Base-by-base conservation (phyloP, 2,797 vertebrate species). In the Poeciliopsis gracilis region DNA sequence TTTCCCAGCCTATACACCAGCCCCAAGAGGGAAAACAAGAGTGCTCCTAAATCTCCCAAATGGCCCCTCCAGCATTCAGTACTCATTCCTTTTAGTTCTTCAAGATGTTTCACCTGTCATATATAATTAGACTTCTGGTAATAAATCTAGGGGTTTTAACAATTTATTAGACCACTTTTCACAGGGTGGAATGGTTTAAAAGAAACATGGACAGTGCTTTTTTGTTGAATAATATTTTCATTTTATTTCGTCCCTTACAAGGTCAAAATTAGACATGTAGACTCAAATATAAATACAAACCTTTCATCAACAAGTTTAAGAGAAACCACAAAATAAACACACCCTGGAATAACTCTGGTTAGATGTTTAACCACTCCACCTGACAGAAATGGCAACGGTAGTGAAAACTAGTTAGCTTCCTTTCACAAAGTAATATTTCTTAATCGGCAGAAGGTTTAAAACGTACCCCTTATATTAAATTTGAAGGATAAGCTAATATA, bases 21-120 rank as follows among this genome's bases (percentile, higher is more conserved):
- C 23, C 67, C 67, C 67, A 30, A 28, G 41, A 63, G 55, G 84
- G 79, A 86, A 84, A 86, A 75, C 11, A 84, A 84, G 82, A 77
- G 83, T 86, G 85, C 85, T 84, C 77, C 77, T 85, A 82, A 87
- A 82, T 85, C 84, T 76, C 69, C 53, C 71, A 86, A 84, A 82
- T 81, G 82, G 82, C 82, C 80, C 30, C 30, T 73, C 47, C 33
- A 38, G 51, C 80, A 86, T 84, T 82, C 84, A 81, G 80, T 63
- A 73, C 53, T 79, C 75, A 79, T 83, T 86, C 73, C 84, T 84
- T 55, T 41, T 41, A 73, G 51, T 73, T 73, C 20, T 41, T 55
- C 51, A 53, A 51, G 47, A 73, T 51, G 33, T 73, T 67, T 67
- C 63, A 70, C 67, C 6, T n/a, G 67, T 45, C 41, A 45, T 70